Percentiles rank a stretch among this genome's conserved stretches.
These are phyloP conservation scores for Prunella himalayana DNA, from an alignment of 2,113 vertebrate species.

Conservation along the genomic window DNA sequence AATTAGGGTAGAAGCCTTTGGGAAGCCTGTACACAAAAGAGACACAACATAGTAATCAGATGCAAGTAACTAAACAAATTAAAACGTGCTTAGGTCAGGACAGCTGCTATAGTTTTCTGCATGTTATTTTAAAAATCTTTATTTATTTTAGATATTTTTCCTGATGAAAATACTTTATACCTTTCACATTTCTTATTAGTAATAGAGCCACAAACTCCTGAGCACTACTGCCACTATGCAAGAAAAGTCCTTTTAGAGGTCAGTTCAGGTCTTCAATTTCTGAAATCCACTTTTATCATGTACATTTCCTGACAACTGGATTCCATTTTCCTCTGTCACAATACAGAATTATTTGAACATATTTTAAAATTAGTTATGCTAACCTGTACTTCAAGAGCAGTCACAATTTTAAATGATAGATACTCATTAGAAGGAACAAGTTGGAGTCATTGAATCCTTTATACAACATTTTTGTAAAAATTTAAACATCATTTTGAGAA, in stretches of 20 bases:
- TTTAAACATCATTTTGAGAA: conserved; percentile 37
- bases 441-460: conserved; percentile 28
- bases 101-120: background rate
- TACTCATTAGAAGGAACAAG: conserved; percentile 40
- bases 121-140: background rate
- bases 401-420: conserved; percentile 14
- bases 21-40: background rate
- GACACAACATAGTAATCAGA: background rate
- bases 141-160: background rate
- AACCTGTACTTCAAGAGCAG: background rate
- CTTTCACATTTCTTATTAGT: background rate
- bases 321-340: background rate
- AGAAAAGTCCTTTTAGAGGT: background rate
- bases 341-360: background rate
- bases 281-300: background rate
- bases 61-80: background rate
- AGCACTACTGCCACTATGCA: background rate
- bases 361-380: background rate
- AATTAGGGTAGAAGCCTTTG: background rate
- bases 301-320: background rate
- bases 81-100: background rate
- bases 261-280: background rate
- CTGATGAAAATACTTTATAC: background rate
- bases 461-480: conserved; percentile 17
- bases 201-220: background rate